Evolutionary conservation across 2,888 invertebrate genomes (phyloP), one percentile per base, ranked within the genome.

Genomic region (Drosophila macrothrix): DNA sequence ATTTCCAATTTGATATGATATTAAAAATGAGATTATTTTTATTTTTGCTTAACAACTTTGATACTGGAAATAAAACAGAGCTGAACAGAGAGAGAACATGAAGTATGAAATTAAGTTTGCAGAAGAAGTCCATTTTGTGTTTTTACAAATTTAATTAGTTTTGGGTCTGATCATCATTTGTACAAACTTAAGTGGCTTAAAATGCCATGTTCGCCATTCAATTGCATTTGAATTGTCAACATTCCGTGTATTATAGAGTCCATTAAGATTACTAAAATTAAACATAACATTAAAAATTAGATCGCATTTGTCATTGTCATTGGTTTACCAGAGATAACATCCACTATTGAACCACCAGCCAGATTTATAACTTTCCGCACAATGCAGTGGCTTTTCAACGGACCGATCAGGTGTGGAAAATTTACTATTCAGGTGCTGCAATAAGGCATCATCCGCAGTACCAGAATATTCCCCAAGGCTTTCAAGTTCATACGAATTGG

Each of bases 351-450:
- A 46, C 22, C 43, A 46, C 43, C 43, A 22, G 4, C 95, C 96
- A 0, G 96, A 96, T 2, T 94, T 94, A 79, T 95, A 96, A 61
- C 94, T 94, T 46, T 93, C 0, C n/a, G 96, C 95, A 91, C 96
- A 96, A 64, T 94, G 94, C 2, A 95, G 95, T 14, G 4, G 93
- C 95, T 95, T 96, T 10, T 10, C 10, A 41, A 41, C 2, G 73
- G 95, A 16, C 29, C 28, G 90, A 86, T 96, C 96, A 49, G 93
- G 93, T 0, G 96, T 95, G 1, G 95, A 95, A 84, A 96, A 96
- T 89, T 95, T 95, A 83, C 94, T 94, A 0, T 95, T 95, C 1
- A 95, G 95, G 76, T 96, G 96, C 82, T 95, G 95, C 0, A 94
- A 93, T 58, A 96, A 90, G 0, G 96, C 95, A 91, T 96, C 96